Evolutionary conservation across 2,797 vertebrate species (phyloP), one percentile per base, ranked within the genome.

Genomic region (Bryconaethiops microstoma): DNA sequence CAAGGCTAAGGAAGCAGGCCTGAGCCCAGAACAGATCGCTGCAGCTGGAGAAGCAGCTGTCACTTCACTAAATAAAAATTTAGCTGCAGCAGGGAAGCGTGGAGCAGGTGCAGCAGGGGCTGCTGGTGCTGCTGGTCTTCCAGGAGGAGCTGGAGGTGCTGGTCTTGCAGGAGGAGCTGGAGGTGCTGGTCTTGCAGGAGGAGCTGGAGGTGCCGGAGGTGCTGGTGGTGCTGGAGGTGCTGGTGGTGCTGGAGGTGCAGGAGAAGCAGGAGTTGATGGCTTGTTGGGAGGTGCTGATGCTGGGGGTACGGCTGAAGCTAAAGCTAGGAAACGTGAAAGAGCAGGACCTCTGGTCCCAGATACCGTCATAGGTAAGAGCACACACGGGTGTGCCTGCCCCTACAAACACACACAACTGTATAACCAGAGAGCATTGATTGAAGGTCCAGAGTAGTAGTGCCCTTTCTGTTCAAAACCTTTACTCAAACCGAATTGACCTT

Each of bases 361-460:
- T 0, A 88, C 89, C 63, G 83, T 86, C 4, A 79, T 65, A 92
- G 94, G 93, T 93, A 91, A 93, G 91, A 73, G 67, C 79, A 57
- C 12, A 74, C 50, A 67, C 35, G 48, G 1, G 3, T 1, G 4
- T 16, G 13, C 5, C n/a, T 48, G 19, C 5, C 68, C 50, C 59
- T 5, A 5, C 35, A 64, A 8, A 63, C 23, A 9, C 0, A 70
- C 35, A 35, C 35, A 50, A 55, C 29, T 7, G 1, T 57, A 23
- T 79, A 17, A 42, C 62, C 57, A 35, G 9, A 50, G 8, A 76
- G 40, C 19, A 63, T 57, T 55, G 7, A 57, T 13, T 23, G 4
- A 40, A 74, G 10, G 21, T 25, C n/a, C 67, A 69, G 67, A 48
- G 42, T 40, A 48, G 39, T 69, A 0, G 2, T 69, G 67, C 8